Base-by-base conservation (phyloP, 2,797 vertebrate species). In the Kryptopterus vitreolus region DNA sequence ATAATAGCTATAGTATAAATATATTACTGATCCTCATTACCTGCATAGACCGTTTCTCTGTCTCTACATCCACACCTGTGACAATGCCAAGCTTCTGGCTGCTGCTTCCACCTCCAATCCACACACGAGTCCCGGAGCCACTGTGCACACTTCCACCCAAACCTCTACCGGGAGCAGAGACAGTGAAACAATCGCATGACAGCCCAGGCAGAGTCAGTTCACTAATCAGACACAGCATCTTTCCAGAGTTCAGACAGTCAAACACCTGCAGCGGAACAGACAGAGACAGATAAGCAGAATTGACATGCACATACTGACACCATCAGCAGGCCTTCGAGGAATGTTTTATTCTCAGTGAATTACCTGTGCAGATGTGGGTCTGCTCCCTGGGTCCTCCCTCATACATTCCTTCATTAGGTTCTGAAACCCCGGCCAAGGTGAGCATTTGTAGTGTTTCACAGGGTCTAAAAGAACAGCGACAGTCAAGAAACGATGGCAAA, bases 341-440 rank as follows among this genome's bases (percentile, higher is more conserved):
- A 59, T n/a, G 18, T 3, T 20, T 5, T 29, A 50, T n/a, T 63
- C 26, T 77, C 26, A 24, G 59, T 58, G 26, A 6, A n/a, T 59
- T 86, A 98, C 98, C 96, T 97, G 95, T 31, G 92, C 92, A 87
- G 97, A 97, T 1, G 96, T 97, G 77, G 97, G 98, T 77, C 98
- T 94, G 69, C 94, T 94, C 87, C 96, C 96, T 65, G 98, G 96
- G 71, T 93, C 95, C 88, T 95, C 94, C 85, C 90, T 95, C 90
- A 99, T 88, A 90, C 98, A 99, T 8, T 95, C 95, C 82, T 90
- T 95, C 94, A 99, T 97, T 89, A 99, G 92, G 20, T 88, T 89
- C 90, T 99, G 95, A 87, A 98, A 92, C 84, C 92, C 85, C 5
- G 95, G 97, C 98, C 98, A 99, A 0, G 97, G 95, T 0, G 92